Evolutionary conservation across 30 jellyfish, hydroid and myxozoan genomes (phyloP), one percentile per base, ranked within the genome.

Genomic region (Aurelia sp.): DNA sequence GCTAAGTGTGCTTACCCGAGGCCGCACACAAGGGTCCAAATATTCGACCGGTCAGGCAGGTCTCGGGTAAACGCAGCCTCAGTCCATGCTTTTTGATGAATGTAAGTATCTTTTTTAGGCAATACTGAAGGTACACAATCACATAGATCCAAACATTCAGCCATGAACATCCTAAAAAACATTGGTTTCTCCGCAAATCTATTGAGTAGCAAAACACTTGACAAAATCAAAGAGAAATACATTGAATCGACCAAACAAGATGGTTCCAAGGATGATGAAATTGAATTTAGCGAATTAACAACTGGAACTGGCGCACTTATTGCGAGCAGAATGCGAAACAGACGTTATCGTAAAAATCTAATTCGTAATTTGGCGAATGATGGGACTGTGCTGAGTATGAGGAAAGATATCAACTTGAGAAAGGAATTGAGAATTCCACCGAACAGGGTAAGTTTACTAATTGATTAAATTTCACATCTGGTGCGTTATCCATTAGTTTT

Each of bases 251-350:
- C 67, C 22, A 59, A 66, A 12, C 73, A 41, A 5, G 79, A 60
- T 35, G 57, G 53, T 22, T 62, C 64, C 38, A 13, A 52, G 67
- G 70, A 58, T 6, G 84, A 67, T 9, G 72, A 65, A 76, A 44
- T 51, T 22, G 94, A 91, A 48, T 74, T 64, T 7, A 62, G 41
- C 59, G 90, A 79, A 2, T 69, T 87, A n/a, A 76, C 66, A 21
- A 75, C 84, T n/a, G 97, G 97, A n/a, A 93, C 88, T 63, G 97
- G 97, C 8, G 91, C 96, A 12, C 48, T 93, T 19, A 95, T 93
- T 30, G 78, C 88, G 13, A 93, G 59, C 74, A 88, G 66, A 31
- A 60, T 88, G 63, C 60, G 86, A 50, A 90, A 73, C 31, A 79
- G 91, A 22, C 63, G 55, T n/a, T 80, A 66, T n/a, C 92, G 93